Base-by-base conservation (phyloP, 2,888 invertebrate genomes). In the Lumbricus terrestris region DNA sequence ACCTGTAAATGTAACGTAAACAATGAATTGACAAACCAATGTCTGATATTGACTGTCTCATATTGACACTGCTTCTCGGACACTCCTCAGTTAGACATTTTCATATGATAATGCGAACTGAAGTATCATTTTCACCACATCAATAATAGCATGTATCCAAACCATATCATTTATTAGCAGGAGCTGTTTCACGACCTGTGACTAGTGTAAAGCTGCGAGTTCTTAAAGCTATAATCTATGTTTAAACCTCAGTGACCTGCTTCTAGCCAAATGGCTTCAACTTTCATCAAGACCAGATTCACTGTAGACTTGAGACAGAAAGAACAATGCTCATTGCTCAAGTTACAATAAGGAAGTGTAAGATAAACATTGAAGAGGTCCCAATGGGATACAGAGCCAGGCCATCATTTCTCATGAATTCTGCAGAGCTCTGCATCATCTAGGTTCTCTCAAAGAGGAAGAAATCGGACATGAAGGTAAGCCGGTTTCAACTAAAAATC, bases 1-100 rank as follows among this genome's bases (percentile, higher is more conserved):
- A 98, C 98, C 92, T 92, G 90, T 15, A 82, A 47, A 85, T 8
- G 33, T 23, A 69, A 88, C 18, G 40, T 69, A 69, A n/a, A n/a
- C 13, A 29, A n/a, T n/a, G 8, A 69, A 69, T n/a, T 69, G 6
- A n/a, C n/a, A 69, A 69, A 69, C n/a, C 6, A 29, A n/a, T n/a
- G n/a, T n/a, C 13, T 69, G 16, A n/a, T n/a, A n/a, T 11, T n/a
- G n/a, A 69, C 6, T n/a, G n/a, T n/a, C n/a, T n/a, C n/a, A n/a
- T n/a, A 0, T 16, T 23, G 23, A n/a, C n/a, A n/a, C n/a, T n/a
- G n/a, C n/a, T n/a, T n/a, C 20, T 23, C 6, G 23, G 47, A 23
- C 47, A 47, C 47, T 23, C 40, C 16, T 40, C 40, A 13, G 40
- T 13, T 40, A 40, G 47, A 47, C 47, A 47, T 47, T 47, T 42